Evolutionary conservation across 2,113 vertebrate species (phyloP), one percentile per base, ranked within the genome.

Genomic region (Lagopus muta): DNA sequence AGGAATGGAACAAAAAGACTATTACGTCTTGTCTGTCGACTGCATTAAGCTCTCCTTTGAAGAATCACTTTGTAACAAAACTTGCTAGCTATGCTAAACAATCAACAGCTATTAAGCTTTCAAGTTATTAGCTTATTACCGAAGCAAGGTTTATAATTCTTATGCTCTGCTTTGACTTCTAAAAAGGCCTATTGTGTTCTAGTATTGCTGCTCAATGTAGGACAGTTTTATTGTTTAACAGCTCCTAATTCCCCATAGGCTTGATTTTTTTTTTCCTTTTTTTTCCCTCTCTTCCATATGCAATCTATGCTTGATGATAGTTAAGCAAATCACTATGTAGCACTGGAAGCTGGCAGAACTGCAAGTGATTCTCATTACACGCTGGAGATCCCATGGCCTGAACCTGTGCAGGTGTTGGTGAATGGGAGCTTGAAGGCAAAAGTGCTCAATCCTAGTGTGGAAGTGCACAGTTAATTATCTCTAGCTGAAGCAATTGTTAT

Each of bases 331-430:
- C 32, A 36, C 94, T 95, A 95, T 67, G 85, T 64, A 79, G 74
- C 80, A 90, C 89, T 95, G 54, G 80, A 95, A 61, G 92, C 75
- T 97, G 95, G 94, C 83, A 96, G 89, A 95, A 90, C 87, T 54
- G 24, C 66, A 97, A 97, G 96, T 88, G 90, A 67, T 87, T 96
- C 95, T 96, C 83, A 85, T 96, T 96, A 93, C 92, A 69, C 74
- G 91, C 52, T 90, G 82, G 92, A 97, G 82, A 94, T 93, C 76
- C 88, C 96, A 50, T 22, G 81, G 86, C 88, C 86, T 93, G 82
- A 96, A 95, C 84, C 86, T 93, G 87, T 13, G 42, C 88, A 97
- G 90, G 93, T 96, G 84, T 88, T 94, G 78, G 90, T 95, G 95
- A 65, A 78, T 72, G 83, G 73, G 91, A 92, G 92, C 87, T 94